Evolutionary conservation across 2,888 invertebrate species (phyloP), one percentile per base, ranked within the genome.

Genomic region (Caenorhabditis sp.): DNA sequence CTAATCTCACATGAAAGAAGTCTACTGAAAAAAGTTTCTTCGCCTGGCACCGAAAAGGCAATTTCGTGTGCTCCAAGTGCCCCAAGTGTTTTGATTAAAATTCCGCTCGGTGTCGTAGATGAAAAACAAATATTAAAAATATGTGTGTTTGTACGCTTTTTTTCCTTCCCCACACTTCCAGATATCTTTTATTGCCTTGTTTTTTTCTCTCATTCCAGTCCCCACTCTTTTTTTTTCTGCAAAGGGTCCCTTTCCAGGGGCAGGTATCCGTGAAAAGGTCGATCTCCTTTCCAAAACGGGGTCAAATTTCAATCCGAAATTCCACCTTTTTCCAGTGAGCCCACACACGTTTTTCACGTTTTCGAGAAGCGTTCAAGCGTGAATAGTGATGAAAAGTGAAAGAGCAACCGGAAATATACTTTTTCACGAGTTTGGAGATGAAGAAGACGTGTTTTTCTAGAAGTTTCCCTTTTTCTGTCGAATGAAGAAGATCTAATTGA

Each of bases 181-280:
- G 66, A 54, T 66, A 70, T 47, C 58, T 68, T 70, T 63, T 70
- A 77, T 70, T 70, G 61, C 69, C 59, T 70, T 77, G 69, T 77
- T 77, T 28, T 44, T 41, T 59, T 70, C 59, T 8, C n/a, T n/a
- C n/a, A n/a, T 38, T 44, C 56, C 14, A 22, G 41, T 44, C 10
- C 44, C 22, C 19, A 47, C 54, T 24, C 12, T 1, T 19, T 54
- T 44, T 47, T 41, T n/a, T 28, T 63, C 28, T n/a, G 51, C 54
- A 24, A 54, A 22, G 24, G 26, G 24, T 14, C 54, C 38, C 12
- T 12, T 10, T 38, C 38, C 38, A 38, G 38, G 38, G 6, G 38
- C 38, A 38, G 38, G 38, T 38, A 38, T 38, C 38, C 38, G 38
- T 38, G 38, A 38, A 38, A 38, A 38, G 38, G 38, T 38, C 12